Evolutionary conservation across 2,888 invertebrate genomes (phyloP).

Genomic region (Cheiracanthium punctorium): DNA sequence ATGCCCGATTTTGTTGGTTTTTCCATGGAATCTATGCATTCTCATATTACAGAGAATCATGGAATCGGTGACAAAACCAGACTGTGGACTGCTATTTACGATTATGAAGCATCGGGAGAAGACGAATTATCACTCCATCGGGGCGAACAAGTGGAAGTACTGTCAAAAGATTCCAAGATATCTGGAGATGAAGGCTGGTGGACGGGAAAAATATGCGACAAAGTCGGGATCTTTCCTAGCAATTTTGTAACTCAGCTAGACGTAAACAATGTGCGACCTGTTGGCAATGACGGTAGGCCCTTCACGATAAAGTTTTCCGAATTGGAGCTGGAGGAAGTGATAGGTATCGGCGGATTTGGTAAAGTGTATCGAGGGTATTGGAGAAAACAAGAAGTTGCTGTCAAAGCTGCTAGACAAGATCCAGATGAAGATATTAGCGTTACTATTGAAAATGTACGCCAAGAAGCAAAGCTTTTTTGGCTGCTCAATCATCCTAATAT

Average conservation of each 20-base stretch:
- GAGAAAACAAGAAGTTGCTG: constrained; percentile 91
- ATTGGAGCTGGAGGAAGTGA: constrained; percentile 91
- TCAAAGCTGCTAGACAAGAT: constrained; percentile 94
- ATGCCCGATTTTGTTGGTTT: constrained; percentile 57
- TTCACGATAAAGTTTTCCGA: constrained; percentile 86
- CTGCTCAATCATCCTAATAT: constrained; percentile 96
- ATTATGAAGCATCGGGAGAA: constrained; percentile 94
- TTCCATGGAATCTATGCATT: constrained; percentile 68
- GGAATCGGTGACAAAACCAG: constrained; percentile 53
- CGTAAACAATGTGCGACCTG: constrained; percentile 43
- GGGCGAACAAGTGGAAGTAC: constrained; percentile 91
- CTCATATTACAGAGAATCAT: constrained; percentile 57
- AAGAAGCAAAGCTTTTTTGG: constrained; percentile 91
- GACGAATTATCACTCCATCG: constrained; percentile 92
- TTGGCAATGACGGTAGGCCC: constrained; percentile 51
- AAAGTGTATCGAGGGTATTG: constrained; percentile 90
- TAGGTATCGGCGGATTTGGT: constrained; percentile 98
- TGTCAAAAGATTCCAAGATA: constrained; percentile 94
- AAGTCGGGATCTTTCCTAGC: constrained; percentile 93
- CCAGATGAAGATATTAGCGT: constrained; percentile 91
- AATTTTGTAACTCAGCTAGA: constrained; percentile 86
- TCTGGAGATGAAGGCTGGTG: constrained; percentile 99
- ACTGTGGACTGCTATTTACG: constrained; percentile 89
- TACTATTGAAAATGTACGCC: constrained; percentile 91
- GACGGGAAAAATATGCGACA: constrained; percentile 95